phyloP scores from a whole-genome alignment of 1,140 invertebrate species.

The Odontomachus brunneus region DNA sequence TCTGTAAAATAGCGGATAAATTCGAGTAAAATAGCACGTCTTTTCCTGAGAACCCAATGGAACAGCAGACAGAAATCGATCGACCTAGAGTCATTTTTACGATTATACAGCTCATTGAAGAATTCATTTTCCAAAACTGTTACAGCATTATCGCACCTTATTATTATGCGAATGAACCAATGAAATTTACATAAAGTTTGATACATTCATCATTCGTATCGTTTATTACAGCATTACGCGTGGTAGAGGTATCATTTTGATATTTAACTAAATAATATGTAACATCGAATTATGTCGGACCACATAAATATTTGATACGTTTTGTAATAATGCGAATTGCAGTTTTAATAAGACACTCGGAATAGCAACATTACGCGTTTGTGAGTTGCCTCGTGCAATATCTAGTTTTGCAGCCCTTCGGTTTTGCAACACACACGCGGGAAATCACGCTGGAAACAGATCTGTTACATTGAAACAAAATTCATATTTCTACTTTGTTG shows the following conservation, averaged over 20 bases:
- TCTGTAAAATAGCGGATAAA: no score
- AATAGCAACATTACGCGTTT: not conserved
- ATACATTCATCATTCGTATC: no score
- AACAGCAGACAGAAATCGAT: no score
- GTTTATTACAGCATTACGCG: no score
- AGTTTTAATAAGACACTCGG: conserved; percentile 47
- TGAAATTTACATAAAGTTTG: not conserved
- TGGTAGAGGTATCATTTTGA: not conserved
- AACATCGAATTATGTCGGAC: not conserved
- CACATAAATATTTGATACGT: conserved; percentile 13
- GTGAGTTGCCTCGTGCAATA: not conserved
- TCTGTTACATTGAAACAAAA: conserved; percentile 19
- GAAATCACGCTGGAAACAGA: not conserved
- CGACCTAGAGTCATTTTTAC: no score
- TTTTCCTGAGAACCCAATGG: no score
- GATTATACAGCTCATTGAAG: no score
- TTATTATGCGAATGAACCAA: not conserved
- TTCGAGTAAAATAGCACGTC: no score
- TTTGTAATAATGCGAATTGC: conserved; percentile 3
- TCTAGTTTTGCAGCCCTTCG: conserved; percentile 4
- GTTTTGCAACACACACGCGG: not conserved
- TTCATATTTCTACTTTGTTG: conserved; percentile 18
- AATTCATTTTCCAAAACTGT: no score
- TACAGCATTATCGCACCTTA: not conserved
- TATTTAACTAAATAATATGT: not conserved